These are phyloP conservation scores for Trachythela sp. DNA, from an alignment of 64 coral and sea anemone genomes.

Conservation along the genomic window DNA sequence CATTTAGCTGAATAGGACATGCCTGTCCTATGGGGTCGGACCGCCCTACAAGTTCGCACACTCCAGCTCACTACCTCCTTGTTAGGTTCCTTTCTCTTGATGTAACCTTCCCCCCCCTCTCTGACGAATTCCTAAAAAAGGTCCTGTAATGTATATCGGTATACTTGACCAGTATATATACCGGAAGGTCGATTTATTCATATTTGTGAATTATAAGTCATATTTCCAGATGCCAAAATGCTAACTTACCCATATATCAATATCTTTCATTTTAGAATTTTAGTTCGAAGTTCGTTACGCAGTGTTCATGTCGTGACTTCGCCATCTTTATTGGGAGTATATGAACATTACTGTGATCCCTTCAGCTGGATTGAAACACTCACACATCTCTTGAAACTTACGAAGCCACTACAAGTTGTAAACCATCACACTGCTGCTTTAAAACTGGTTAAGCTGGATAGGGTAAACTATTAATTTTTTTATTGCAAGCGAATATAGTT, in stretches of 20 bases:
- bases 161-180: too few species aligned
- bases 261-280: background rate
- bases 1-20: too few species aligned
- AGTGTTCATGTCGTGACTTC: background rate
- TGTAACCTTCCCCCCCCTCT: too few species aligned
- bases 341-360: background rate
- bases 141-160: too few species aligned
- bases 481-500: too few species aligned
- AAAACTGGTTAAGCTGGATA: background rate
- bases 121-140: too few species aligned
- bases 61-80: too few species aligned
- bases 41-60: too few species aligned
- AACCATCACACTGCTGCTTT: background rate
- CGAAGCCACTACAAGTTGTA: background rate
- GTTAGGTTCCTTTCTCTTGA: too few species aligned
- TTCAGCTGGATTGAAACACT: conserved; percentile 6
- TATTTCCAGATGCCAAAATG: background rate
- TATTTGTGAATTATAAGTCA: too few species aligned
- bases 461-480: background rate
- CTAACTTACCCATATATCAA: background rate
- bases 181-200: too few species aligned
- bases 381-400: background rate
- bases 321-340: background rate
- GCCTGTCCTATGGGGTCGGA: too few species aligned
- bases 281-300: background rate